Evolutionary conservation across 1,140 invertebrate species (phyloP).

Genomic region (Penaeus indicus): DNA sequence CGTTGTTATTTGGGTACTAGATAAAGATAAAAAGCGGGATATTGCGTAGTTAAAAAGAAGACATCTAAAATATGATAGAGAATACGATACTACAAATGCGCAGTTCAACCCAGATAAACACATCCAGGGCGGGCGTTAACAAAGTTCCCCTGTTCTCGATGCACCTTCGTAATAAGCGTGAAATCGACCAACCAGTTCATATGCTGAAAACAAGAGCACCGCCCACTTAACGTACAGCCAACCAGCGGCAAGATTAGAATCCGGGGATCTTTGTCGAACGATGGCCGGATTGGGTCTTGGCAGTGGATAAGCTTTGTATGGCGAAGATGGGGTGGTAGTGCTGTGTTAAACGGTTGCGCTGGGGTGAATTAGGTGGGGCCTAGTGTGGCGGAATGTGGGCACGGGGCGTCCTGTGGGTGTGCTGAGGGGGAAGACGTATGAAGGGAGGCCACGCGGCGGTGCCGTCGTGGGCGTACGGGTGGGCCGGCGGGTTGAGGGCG

Average conservation of each 20-base stretch:
- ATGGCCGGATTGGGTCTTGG: constrained; percentile 3
- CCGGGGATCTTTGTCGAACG: background rate
- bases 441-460: no score
- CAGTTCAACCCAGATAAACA: constrained; percentile 1
- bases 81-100: no score
- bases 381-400: no score
- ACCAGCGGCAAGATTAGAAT: constrained; percentile 31
- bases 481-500: no score
- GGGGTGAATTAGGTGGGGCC: no score
- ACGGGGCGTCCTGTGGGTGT: no score
- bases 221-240: constrained; percentile 23
- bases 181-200: constrained; percentile 58
- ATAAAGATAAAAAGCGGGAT: no score
- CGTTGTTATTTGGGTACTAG: no score
- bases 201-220: constrained; percentile 33
- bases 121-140: background rate
- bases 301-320: background rate
- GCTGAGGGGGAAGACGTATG: no score
- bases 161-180: constrained; percentile 40
- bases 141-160: constrained; percentile 15
- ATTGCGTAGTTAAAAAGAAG: no score
- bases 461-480: no score
- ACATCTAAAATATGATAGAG: no score
- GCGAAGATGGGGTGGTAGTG: constrained; percentile 37
- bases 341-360: constrained; percentile 42